These are phyloP conservation scores for Cordilura impudica DNA, from an alignment of 2,888 invertebrate genomes.

Conservation along the genomic window DNA sequence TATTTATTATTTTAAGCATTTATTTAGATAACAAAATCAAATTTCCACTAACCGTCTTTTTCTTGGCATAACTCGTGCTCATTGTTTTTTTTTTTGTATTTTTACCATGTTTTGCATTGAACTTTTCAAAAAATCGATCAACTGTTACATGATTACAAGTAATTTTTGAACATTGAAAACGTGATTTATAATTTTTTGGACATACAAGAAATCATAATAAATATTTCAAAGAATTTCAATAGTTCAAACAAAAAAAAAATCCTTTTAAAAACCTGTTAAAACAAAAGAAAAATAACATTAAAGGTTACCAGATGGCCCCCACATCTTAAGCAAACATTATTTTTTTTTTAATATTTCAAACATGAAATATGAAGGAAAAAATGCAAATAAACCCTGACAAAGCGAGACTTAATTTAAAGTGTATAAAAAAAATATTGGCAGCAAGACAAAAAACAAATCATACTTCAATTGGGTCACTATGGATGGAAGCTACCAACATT, in stretches of 20 bases:
- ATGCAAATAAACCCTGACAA: constrained; percentile 42
- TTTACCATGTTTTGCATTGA: constrained; percentile 51
- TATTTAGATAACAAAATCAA: no score
- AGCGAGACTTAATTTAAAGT: constrained; percentile 7
- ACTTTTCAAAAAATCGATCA: constrained; percentile 46
- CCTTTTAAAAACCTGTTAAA: constrained; percentile 30
- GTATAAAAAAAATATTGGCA: constrained; percentile 30
- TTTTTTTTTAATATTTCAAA: neutral
- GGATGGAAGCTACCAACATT: constrained; percentile 37
- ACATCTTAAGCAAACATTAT: constrained; percentile 5
- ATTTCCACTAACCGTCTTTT: no score
- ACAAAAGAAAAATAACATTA: constrained; percentile 32
- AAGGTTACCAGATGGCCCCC: constrained; percentile 38
- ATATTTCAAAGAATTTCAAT: neutral
- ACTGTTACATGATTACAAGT: constrained; percentile 23
- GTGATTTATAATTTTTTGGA: constrained; percentile 33
- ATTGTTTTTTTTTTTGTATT: no score
- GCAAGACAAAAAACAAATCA: constrained; percentile 29
- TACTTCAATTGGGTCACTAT: constrained; percentile 53
- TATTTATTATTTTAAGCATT: no score
- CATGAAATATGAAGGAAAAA: neutral
- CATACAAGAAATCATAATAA: neutral
- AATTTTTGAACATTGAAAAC: constrained; percentile 44
- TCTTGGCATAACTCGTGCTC: no score
- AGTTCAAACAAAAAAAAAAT: neutral